Conservation (phyloP, 2,888 invertebrate species). For the Iphiclides podalirius region DNA sequence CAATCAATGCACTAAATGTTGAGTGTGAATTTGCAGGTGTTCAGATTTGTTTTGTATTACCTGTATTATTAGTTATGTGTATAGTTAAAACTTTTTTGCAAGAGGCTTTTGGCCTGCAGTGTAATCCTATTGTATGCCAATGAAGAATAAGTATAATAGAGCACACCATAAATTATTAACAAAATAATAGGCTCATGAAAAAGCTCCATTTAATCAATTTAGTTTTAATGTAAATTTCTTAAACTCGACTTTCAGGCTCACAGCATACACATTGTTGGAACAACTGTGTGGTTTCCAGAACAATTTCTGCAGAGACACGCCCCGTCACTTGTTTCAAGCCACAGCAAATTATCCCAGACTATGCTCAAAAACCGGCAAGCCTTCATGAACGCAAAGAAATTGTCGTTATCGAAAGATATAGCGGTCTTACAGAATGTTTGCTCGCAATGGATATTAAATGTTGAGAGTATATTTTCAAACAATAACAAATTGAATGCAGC, state of each 20-base stretch:
- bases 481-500: slow-evolving; percentile 61
- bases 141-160: too few species aligned
- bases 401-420: slow-evolving; percentile 82
- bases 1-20: too few species aligned
- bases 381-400: slow-evolving; percentile 78
- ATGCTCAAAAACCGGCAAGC: slow-evolving; percentile 76
- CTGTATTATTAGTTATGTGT: too few species aligned
- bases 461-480: slow-evolving; percentile 60
- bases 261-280: slow-evolving; percentile 88
- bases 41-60: too few species aligned
- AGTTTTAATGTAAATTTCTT: too few species aligned
- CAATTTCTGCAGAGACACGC: slow-evolving; percentile 86
- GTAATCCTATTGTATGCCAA: too few species aligned
- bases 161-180: too few species aligned
- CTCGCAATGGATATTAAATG: slow-evolving; percentile 59
- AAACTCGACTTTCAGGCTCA: slow-evolving; percentile 82
- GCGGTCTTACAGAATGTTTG: slow-evolving; percentile 56
- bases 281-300: slow-evolving; percentile 92
- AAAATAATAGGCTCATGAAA: too few species aligned
- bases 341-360: slow-evolving; percentile 64
- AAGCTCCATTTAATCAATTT: too few species aligned
- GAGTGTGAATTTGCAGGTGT: too few species aligned
- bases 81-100: too few species aligned
- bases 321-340: slow-evolving; percentile 77
- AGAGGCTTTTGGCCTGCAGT: too few species aligned